Evolutionary conservation across 2,888 invertebrate genomes (phyloP).

Genomic region (Drosophila lacicola): DNA sequence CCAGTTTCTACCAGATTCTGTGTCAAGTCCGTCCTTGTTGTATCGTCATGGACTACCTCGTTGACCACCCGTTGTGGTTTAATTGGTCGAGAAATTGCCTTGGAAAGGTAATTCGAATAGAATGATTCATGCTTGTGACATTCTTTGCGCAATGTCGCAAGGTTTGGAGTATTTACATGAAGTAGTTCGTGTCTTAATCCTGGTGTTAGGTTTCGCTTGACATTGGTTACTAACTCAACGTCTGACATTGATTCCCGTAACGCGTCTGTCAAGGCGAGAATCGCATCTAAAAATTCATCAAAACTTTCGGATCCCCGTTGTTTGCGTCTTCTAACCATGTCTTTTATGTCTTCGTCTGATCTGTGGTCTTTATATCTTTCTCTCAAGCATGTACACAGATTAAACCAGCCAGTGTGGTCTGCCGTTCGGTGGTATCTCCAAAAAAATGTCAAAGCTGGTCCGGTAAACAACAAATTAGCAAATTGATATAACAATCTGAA

Average conservation of each 20-base stretch:
- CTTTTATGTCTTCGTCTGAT: background rate
- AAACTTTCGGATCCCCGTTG: too few species aligned
- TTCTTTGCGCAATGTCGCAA: background rate
- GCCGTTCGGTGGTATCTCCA: background rate
- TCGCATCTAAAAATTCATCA: too few species aligned
- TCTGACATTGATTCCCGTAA: too few species aligned
- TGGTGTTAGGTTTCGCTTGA: constrained; percentile 1
- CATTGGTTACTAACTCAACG: too few species aligned
- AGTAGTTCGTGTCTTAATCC: background rate
- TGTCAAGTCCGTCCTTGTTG: too few species aligned
- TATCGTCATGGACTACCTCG: too few species aligned
- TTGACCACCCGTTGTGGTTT: too few species aligned
- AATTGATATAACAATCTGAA: background rate
- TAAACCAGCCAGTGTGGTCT: background rate
- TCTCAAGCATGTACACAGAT: background rate
- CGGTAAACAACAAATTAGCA: background rate
- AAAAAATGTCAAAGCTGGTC: background rate
- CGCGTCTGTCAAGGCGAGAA: too few species aligned
- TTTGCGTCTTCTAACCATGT: background rate
- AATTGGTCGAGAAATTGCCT: too few species aligned
- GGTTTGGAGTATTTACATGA: background rate
- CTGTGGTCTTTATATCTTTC: constrained; percentile 15
- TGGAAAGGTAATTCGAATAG: too few species aligned
- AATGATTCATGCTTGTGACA: background rate
- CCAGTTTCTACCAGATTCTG: too few species aligned